These are phyloP conservation scores for Magallana nippona DNA, from an alignment of 2,888 invertebrate genomes.

Conservation along the genomic window DNA sequence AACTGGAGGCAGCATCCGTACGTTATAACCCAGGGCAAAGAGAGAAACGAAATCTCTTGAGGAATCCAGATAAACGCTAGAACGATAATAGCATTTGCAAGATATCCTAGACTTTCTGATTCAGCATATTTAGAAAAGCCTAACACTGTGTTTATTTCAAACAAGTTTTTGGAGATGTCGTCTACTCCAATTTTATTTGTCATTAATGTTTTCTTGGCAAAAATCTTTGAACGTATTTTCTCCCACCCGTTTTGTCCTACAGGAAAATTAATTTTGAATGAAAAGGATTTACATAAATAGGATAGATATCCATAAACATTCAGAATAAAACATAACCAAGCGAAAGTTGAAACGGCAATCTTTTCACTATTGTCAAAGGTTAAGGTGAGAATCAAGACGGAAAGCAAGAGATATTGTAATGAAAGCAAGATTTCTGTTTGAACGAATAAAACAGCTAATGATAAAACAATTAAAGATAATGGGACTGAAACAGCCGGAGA, in stretches of 20 bases:
- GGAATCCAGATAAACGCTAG: slow-evolving; percentile 61
- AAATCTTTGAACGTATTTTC: neutral
- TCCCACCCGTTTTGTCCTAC: slow-evolving; percentile 17
- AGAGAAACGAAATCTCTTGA: slow-evolving; percentile 44
- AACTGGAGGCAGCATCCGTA: slow-evolving; percentile 65
- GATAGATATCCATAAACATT: slow-evolving; percentile 58
- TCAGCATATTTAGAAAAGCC: slow-evolving; percentile 66
- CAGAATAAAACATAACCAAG: slow-evolving; percentile 61
- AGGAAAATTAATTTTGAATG: slow-evolving; percentile 29
- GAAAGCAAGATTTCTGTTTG: slow-evolving; percentile 60
- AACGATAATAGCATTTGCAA: slow-evolving; percentile 61
- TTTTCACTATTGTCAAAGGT: slow-evolving; percentile 55
- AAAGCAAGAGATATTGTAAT: slow-evolving; percentile 54
- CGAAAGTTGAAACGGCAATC: slow-evolving; percentile 58
- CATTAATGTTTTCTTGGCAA: neutral
- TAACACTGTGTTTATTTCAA: slow-evolving; percentile 51
- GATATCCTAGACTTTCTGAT: slow-evolving; percentile 62
- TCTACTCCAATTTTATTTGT: neutral
- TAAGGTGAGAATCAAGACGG: slow-evolving; percentile 57
- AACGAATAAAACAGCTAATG: slow-evolving; percentile 55
- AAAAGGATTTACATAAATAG: neutral
- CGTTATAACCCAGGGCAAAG: slow-evolving; percentile 62
- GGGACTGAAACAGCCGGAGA: slow-evolving; percentile 56
- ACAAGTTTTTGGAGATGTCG: neutral
- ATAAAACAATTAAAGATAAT: slow-evolving; percentile 55